These are phyloP conservation scores for Synanthedon formicaeformis DNA, from an alignment of 2,888 invertebrate genomes.

Conservation along the genomic window DNA sequence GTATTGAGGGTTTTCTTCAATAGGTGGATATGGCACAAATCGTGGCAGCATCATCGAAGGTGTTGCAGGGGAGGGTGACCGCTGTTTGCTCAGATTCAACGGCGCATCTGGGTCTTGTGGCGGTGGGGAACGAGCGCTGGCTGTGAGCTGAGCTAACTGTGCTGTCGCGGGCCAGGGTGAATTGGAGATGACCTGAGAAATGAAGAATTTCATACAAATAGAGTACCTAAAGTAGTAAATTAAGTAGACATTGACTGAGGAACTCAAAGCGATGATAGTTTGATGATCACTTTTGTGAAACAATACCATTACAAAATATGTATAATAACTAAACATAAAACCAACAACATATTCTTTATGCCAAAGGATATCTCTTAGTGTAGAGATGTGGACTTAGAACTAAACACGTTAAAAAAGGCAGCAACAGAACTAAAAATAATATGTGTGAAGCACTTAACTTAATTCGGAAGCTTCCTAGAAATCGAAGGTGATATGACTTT, in stretches of 20 bases:
- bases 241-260: conserved; percentile 18
- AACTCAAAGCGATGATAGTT: too few relatives aligned
- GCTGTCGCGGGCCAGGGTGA: conserved; percentile 77
- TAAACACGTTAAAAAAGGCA: too few relatives aligned
- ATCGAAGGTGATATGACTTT: too few relatives aligned
- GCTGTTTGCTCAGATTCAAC: conserved; percentile 89
- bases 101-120: conserved; percentile 84
- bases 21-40: conserved; percentile 63
- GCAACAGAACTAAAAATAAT: too few relatives aligned
- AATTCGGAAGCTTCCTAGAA: too few relatives aligned
- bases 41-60: conserved; percentile 64
- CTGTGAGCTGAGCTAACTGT: conserved; percentile 79
- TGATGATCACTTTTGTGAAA: too few relatives aligned
- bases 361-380: too few relatives aligned
- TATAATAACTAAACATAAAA: too few relatives aligned
- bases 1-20: conserved; percentile 51
- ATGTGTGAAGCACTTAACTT: too few relatives aligned
- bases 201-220: conserved; percentile 28
- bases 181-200: conserved; percentile 60
- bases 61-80: conserved; percentile 73
- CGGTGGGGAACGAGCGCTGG: conserved; percentile 68
- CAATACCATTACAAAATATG: too few relatives aligned
- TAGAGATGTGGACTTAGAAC: too few relatives aligned
- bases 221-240: conserved; percentile 29
- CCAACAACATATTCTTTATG: too few relatives aligned